Evolutionary conservation across 2,797 vertebrate species (phyloP).

Genomic region (Peromyscus nudipes): DNA sequence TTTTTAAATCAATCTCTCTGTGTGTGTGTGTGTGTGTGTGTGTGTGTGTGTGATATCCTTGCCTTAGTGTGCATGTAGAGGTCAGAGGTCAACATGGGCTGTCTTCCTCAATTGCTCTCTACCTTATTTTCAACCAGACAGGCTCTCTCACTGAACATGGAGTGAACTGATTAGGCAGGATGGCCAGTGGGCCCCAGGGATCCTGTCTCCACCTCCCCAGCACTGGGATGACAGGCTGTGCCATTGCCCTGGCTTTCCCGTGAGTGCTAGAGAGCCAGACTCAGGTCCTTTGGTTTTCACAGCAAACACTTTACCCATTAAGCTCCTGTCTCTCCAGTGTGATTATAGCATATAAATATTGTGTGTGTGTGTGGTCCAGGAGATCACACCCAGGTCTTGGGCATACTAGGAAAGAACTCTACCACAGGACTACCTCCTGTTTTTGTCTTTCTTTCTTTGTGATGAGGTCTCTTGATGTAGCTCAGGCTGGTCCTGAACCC

Average conservation of each 20-base stretch:
- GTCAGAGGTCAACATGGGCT: neutral
- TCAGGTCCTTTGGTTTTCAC: neutral
- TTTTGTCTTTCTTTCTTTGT: neutral
- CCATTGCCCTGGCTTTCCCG: neutral
- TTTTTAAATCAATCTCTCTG: neutral
- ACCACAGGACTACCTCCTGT: neutral
- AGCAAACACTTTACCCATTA: neutral
- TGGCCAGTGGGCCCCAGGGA: neutral
- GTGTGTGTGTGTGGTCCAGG: too few species aligned
- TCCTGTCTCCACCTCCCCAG: neutral
- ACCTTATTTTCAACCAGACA: neutral
- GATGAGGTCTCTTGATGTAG: neutral
- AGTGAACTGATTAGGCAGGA: neutral
- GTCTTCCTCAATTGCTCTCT: neutral
- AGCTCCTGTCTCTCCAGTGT: neutral
- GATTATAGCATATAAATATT: neutral
- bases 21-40: neutral
- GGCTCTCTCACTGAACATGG: neutral
- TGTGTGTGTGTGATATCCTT: neutral
- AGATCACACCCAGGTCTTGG: neutral
- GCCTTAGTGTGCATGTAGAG: neutral
- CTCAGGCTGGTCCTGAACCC: neutral
- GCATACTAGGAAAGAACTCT: neutral
- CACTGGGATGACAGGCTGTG: neutral
- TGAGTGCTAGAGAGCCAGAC: neutral